Conservation (phyloP, 92 coral and sea anemone genomes). For the Montipora capitata region DNA sequence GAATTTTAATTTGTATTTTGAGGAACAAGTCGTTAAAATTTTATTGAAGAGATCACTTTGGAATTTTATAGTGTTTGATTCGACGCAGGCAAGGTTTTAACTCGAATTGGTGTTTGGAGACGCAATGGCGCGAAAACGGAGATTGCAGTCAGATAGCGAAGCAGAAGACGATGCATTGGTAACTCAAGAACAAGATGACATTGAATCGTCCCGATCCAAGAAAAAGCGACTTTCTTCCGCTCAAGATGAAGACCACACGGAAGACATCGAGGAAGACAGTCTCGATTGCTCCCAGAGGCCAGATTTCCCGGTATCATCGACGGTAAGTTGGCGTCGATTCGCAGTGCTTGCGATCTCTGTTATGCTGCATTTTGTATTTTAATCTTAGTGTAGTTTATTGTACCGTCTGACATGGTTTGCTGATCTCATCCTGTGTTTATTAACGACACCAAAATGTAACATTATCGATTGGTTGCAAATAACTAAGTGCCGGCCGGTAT, state of each 20-base stretch:
- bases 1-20: slow-evolving; percentile 21
- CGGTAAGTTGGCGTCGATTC: slow-evolving; percentile 19
- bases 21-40: slow-evolving; percentile 11
- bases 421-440: too few relatives aligned
- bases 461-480: too few relatives aligned
- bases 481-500: too few relatives aligned
- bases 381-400: too few relatives aligned
- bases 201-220: slow-evolving; percentile 52
- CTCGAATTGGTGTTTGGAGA: not conserved
- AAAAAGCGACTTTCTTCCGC: slow-evolving; percentile 58
- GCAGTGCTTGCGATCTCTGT: too few relatives aligned
- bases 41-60: not conserved
- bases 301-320: slow-evolving; percentile 33
- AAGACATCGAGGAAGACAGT: slow-evolving; percentile 49
- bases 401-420: too few relatives aligned
- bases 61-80: slow-evolving; percentile 17
- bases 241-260: slow-evolving; percentile 16
- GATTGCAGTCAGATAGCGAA: slow-evolving; percentile 50
- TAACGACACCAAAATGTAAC: too few relatives aligned
- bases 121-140: slow-evolving; percentile 47
- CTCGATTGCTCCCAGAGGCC: slow-evolving; percentile 68
- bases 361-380: too few relatives aligned
- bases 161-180: slow-evolving; percentile 40
- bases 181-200: slow-evolving; percentile 24
- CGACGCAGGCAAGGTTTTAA: slow-evolving; percentile 18